These are phyloP conservation scores for Poecilia latipinna DNA, from an alignment of 2,113 vertebrate genomes.

Conservation along the genomic window DNA sequence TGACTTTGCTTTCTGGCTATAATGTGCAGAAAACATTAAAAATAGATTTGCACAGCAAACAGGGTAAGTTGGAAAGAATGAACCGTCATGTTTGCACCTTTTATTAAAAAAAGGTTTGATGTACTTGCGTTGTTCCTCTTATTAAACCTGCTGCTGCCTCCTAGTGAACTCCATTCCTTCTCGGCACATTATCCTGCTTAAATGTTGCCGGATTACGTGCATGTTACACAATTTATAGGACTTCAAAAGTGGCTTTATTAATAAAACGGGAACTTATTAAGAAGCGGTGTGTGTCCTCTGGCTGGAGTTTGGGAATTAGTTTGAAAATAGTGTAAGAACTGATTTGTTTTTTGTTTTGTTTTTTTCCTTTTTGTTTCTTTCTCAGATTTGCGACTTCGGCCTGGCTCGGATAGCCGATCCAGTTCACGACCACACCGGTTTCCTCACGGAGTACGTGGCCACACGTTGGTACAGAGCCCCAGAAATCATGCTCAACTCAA, in stretches of 20 bases:
- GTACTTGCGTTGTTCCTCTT: no score
- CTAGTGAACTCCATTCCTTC: no score
- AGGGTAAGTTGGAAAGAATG: not conserved
- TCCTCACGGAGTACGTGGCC: constrained; percentile 91
- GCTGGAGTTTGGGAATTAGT: not conserved
- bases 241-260: no score
- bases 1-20: not conserved
- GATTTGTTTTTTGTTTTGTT: not conserved
- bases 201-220: not conserved
- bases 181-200: no score
- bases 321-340: not conserved
- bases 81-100: not conserved
- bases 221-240: not conserved
- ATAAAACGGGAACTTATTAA: not conserved
- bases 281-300: not conserved
- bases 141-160: no score
- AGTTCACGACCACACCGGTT: constrained; percentile 91
- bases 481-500: constrained; percentile 94
- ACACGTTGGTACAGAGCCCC: constrained; percentile 93
- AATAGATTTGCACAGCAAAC: not conserved
- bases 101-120: no score
- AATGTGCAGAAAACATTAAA: not conserved
- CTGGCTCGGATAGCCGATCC: constrained; percentile 90
- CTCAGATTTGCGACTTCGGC: constrained; percentile 91
- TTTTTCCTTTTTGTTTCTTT: not conserved